A percentile compares a stretch with the other conserved stretches of the same genome.
Evolutionary conservation across 2,888 invertebrate genomes (phyloP).

Genomic region (Drosophila neotestacea): DNA sequence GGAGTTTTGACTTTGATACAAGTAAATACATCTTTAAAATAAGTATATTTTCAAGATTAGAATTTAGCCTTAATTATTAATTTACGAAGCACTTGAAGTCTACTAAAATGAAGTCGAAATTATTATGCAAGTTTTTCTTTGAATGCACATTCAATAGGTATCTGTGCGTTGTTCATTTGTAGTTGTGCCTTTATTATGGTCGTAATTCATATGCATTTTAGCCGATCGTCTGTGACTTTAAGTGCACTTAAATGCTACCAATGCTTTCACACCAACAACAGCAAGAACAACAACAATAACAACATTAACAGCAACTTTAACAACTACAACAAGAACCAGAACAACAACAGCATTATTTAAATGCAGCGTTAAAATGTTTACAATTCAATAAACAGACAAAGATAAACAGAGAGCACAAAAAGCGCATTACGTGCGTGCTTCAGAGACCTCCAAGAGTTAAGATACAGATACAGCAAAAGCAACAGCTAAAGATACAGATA

Average conservation of each 20-base stretch:
- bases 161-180: neutral
- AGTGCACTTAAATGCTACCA: slow-evolving; percentile 51
- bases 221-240: slow-evolving; percentile 29
- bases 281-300: slow-evolving; percentile 14
- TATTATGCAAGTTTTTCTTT: neutral
- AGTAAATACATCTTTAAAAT: too few relatives aligned
- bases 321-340: slow-evolving; percentile 10
- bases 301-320: slow-evolving; percentile 17
- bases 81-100: too few relatives aligned
- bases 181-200: slow-evolving; percentile 3
- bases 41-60: too few relatives aligned
- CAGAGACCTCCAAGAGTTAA: slow-evolving; percentile 32
- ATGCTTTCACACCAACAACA: slow-evolving; percentile 15
- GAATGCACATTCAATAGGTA: slow-evolving; percentile 1
- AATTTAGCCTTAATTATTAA: too few relatives aligned
- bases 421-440: slow-evolving; percentile 25
- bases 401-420: slow-evolving; percentile 47
- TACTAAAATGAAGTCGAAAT: too few relatives aligned
- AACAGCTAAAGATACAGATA: slow-evolving; percentile 17
- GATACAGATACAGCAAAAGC: slow-evolving; percentile 25
- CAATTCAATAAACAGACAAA: slow-evolving; percentile 75
- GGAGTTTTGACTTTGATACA: neutral
- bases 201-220: slow-evolving; percentile 26
- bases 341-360: slow-evolving; percentile 64
- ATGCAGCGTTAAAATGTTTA: slow-evolving; percentile 83